These are phyloP conservation scores for Pyrocephalus nanus DNA, from an alignment of 2,797 vertebrate species.

Conservation along the genomic window DNA sequence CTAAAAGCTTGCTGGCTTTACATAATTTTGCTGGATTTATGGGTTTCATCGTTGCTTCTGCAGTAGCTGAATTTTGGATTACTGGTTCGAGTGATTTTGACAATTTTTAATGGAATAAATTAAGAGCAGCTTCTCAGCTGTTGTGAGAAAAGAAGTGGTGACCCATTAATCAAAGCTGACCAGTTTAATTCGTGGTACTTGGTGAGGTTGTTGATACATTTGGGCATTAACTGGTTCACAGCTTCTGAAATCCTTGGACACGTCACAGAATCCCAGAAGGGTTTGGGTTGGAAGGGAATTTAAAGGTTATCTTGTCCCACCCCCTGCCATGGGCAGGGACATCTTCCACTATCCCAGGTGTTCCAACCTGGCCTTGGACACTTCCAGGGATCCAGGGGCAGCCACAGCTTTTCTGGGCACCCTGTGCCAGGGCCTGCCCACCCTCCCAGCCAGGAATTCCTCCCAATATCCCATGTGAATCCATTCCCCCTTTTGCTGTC, in stretches of 20 bases:
- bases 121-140: neutral
- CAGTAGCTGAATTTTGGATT: neutral
- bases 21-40: neutral
- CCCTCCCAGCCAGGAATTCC: rapidly evolving
- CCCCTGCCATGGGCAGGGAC: neutral
- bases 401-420: too few species aligned
- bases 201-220: neutral
- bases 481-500: neutral
- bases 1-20: neutral
- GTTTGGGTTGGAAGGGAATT: neutral
- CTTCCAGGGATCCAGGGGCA: too few species aligned
- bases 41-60: neutral
- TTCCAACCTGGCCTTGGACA: neutral
- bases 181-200: neutral
- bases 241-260: neutral
- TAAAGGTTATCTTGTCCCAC: neutral
- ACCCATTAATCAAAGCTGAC: neutral
- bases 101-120: conserved; percentile 3
- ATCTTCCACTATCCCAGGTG: rapidly evolving
- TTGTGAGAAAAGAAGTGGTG: neutral
- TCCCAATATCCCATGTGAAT: neutral
- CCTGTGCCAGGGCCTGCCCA: rapidly evolving
- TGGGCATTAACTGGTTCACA: neutral
- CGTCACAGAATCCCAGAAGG: neutral
- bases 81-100: neutral